Evolutionary conservation across 1,140 invertebrate genomes (phyloP).

Genomic region (Sipha flava): DNA sequence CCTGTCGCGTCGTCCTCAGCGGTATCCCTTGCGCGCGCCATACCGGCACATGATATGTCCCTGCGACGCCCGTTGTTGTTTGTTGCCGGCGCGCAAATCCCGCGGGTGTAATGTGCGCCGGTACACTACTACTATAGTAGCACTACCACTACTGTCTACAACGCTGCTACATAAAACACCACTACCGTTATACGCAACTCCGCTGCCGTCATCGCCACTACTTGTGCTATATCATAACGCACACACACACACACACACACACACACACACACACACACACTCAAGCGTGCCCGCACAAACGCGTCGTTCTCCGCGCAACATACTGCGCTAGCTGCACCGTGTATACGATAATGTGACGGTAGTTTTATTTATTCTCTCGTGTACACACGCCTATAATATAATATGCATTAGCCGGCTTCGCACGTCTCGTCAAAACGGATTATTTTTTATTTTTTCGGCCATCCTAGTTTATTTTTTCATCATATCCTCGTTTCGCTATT

Average conservation of each 20-base stretch:
- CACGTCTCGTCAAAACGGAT: neutral
- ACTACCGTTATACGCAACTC: too few relatives aligned
- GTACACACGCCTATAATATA: neutral
- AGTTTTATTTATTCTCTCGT: conserved; percentile 14
- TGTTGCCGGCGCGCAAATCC: conserved; percentile 10
- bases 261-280: neutral
- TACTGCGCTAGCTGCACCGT: neutral
- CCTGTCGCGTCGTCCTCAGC: conserved; percentile 4
- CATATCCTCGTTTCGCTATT: too few relatives aligned
- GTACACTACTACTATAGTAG: neutral
- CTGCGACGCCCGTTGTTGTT: neutral
- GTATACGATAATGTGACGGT: neutral
- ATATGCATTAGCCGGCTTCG: neutral
- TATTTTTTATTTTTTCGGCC: neutral
- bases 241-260: neutral
- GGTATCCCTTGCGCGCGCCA: neutral
- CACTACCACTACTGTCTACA: neutral
- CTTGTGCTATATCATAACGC: too few relatives aligned
- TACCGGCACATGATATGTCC: conserved; percentile 5
- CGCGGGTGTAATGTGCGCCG: conserved; percentile 21
- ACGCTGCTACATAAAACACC: neutral
- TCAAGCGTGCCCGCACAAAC: neutral
- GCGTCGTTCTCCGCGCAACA: neutral
- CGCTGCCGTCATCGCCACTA: too few relatives aligned
- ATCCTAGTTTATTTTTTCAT: too few relatives aligned